Evolutionary conservation across 2,797 vertebrate species (phyloP).

Genomic region (Phrynocephalus forsythii): DNA sequence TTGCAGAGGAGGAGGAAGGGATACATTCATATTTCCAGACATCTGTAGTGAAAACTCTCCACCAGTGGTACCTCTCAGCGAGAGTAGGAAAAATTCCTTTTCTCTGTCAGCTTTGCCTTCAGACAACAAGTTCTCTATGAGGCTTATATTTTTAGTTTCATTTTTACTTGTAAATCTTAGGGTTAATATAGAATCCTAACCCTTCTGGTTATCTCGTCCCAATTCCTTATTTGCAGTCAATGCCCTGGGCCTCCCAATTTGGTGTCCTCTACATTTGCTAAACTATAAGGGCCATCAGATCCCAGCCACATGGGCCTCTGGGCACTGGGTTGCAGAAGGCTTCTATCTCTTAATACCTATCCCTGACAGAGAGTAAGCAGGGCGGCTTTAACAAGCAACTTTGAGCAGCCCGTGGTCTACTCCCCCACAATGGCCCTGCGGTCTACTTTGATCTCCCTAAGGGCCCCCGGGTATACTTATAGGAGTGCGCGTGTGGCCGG

Average conservation of each 20-base stretch:
- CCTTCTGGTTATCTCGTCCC: background rate
- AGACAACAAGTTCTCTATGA: background rate
- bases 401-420: no score
- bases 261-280: background rate
- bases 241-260: background rate
- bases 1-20: background rate
- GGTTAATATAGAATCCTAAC: background rate
- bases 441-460: no score
- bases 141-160: background rate
- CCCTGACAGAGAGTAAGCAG: background rate
- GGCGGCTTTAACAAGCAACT: background rate
- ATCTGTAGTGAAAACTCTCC: background rate
- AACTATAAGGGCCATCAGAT: background rate
- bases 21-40: background rate
- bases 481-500: no score
- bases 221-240: background rate
- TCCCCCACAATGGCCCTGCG: no score
- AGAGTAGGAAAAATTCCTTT: background rate
- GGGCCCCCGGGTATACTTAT: no score
- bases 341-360: background rate
- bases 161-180: background rate
- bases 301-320: background rate
- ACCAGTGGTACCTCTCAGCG: background rate
- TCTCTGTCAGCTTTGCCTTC: background rate
- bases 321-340: background rate